These are phyloP conservation scores for Smutsia temminckii DNA, from an alignment of 2,797 vertebrate species.

Conservation along the genomic window DNA sequence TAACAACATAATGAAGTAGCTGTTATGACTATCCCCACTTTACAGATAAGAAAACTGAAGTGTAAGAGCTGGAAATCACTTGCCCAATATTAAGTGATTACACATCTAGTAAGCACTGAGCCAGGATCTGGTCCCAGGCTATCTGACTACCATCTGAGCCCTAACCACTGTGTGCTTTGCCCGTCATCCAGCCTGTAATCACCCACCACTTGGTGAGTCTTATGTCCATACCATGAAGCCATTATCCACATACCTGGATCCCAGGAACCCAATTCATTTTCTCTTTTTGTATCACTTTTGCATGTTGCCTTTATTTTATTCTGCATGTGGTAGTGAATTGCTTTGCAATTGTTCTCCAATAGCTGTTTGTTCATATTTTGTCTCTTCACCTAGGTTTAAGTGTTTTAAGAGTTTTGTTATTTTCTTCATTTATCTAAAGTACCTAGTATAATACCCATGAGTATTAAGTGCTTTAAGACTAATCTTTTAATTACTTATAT, in stretches of 20 bases:
- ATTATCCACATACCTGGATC: background rate
- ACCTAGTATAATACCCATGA: background rate
- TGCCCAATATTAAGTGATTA: background rate
- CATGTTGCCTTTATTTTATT: background rate
- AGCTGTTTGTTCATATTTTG: background rate
- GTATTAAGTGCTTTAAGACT: background rate
- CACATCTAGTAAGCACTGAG: background rate
- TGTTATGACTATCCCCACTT: background rate
- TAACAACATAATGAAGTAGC: background rate
- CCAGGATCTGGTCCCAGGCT: background rate
- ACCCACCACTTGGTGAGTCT: background rate
- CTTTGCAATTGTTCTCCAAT: background rate
- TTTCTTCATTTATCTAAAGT: background rate
- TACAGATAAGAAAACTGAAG: conserved; percentile 9
- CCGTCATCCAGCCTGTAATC: background rate
- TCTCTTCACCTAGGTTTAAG: background rate
- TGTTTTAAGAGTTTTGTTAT: background rate
- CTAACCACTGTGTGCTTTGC: background rate
- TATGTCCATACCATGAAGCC: background rate
- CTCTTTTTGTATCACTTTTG: background rate
- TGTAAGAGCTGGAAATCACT: background rate
- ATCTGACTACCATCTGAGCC: background rate
- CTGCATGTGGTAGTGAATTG: background rate
- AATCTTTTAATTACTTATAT: background rate
- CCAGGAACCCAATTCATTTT: background rate